These are phyloP conservation scores for Ceramica pisi DNA, from an alignment of 2,888 invertebrate species.

Conservation along the genomic window DNA sequence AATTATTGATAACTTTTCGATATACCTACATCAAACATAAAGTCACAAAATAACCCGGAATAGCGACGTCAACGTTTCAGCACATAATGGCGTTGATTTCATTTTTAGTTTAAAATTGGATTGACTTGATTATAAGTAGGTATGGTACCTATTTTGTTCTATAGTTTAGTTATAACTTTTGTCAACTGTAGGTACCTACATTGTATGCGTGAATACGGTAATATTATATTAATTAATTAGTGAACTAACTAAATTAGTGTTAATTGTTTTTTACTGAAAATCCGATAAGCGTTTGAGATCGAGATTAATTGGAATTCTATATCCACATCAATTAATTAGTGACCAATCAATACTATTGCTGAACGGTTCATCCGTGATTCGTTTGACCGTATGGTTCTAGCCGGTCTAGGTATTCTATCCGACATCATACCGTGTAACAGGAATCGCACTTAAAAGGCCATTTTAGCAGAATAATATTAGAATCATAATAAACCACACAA, in stretches of 20 bases:
- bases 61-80: no score
- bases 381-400: no score
- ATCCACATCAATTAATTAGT: background rate
- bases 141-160: no score
- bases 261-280: background rate
- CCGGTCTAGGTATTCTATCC: no score
- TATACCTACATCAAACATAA: background rate
- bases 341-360: background rate
- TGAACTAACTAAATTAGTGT: background rate
- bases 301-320: background rate
- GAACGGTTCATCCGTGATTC: background rate
- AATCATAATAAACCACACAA: no score
- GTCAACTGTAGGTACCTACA: constrained; percentile 7
- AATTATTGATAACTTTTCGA: background rate
- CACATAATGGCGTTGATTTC: no score
- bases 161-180: constrained; percentile 3
- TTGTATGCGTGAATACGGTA: constrained; percentile 19
- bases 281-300: background rate
- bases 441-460: no score
- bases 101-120: no score
- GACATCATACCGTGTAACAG: no score
- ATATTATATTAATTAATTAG: background rate
- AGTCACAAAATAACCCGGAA: background rate
- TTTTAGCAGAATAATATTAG: no score
- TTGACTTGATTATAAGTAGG: no score